These are phyloP conservation scores for Enchytraeus crypticus DNA, from an alignment of 2,888 invertebrate genomes.

Conservation along the genomic window DNA sequence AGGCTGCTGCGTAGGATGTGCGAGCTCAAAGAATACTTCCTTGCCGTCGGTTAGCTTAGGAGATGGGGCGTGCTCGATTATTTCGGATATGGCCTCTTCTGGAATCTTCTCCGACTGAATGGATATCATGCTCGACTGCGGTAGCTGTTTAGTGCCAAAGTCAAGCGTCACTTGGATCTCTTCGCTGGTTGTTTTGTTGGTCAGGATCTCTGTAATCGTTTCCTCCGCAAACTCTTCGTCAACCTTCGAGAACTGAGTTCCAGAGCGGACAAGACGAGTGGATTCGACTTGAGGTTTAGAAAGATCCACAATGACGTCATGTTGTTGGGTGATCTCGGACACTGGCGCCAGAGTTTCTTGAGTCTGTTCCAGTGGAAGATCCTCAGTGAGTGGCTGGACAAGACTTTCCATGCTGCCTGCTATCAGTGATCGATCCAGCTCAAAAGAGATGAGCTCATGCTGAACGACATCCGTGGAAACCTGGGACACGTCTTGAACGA, in stretches of 20 bases:
- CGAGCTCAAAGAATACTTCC: slow-evolving; percentile 13
- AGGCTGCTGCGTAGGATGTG: slow-evolving; percentile 5
- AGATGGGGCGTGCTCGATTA: slow-evolving; percentile 20
- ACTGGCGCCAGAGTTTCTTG: not conserved
- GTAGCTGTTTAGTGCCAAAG: slow-evolving; percentile 8
- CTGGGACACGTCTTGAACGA: slow-evolving; percentile 30
- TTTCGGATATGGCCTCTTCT: slow-evolving; percentile 26
- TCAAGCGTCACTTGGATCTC: slow-evolving; percentile 15
- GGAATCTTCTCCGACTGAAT: slow-evolving; percentile 17
- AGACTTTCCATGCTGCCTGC: not conserved
- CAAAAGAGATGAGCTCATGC: slow-evolving; percentile 17
- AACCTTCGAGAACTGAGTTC: slow-evolving; percentile 1
- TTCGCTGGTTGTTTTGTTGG: slow-evolving; percentile 8
- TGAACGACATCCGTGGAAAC: slow-evolving; percentile 20
- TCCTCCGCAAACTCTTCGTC: slow-evolving; percentile 12
- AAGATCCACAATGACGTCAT: slow-evolving; percentile 18
- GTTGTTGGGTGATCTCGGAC: slow-evolving; percentile 12
- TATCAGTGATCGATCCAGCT: slow-evolving; percentile 10
- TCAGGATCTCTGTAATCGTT: slow-evolving; percentile 1
- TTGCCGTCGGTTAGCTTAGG: slow-evolving; percentile 21
- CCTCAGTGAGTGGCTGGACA: slow-evolving; percentile 10
- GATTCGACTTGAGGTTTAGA: slow-evolving; percentile 6
- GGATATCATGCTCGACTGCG: slow-evolving; percentile 13
- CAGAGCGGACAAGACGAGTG: slow-evolving; percentile 1
- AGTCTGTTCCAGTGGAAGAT: slow-evolving; percentile 12